Evolutionary conservation across 2,797 vertebrate species (phyloP), one percentile per base, ranked within the genome.

Genomic region (Lerista edwardsae): DNA sequence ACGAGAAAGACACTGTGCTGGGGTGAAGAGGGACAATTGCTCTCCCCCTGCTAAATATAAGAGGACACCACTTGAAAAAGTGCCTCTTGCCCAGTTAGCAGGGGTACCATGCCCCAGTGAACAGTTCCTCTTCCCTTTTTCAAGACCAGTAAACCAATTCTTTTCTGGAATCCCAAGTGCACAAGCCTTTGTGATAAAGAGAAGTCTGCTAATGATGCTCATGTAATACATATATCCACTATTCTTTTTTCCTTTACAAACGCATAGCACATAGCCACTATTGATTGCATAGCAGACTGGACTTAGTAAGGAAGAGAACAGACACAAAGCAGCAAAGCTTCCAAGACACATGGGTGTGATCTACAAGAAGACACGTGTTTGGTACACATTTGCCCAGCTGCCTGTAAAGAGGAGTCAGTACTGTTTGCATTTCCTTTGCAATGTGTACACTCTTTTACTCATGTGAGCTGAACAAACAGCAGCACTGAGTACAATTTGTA

Each of bases 341-440:
- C 41, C 39, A 78, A 65, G 44, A 65, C 44, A n/a, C 27, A 1
- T 47, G n/a, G 62, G 51, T 67, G 14, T 55, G 64, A 67, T 79
- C 15, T n/a, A 29, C 27, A 65, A 55, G 31, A 11, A 31, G 55
- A 27, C 61, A 83, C 25, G 57, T 75, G 51, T 3, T 15, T 39
- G 17, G 39, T 41, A 59, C 9, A 7, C 17, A 34, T 64, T 64
- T 31, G 62, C 31, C 44, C 74, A 84, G 86, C 75, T 76, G 8
- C 61, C 80, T 41, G 23, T 67, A 76, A 75, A 73, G 75, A 87
- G 85, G 82, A 83, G 3, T 15, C 27, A 61, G 44, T 41, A 84
- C 12, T 1, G 2, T 81, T 89, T 85, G 17, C 51, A 27, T 39
- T 77, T 75, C 34, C 15, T 44, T 15, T 76, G 44, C 74, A 77